Conservation (phyloP, 2,797 vertebrate species). For the Numenius phaeopus region DNA sequence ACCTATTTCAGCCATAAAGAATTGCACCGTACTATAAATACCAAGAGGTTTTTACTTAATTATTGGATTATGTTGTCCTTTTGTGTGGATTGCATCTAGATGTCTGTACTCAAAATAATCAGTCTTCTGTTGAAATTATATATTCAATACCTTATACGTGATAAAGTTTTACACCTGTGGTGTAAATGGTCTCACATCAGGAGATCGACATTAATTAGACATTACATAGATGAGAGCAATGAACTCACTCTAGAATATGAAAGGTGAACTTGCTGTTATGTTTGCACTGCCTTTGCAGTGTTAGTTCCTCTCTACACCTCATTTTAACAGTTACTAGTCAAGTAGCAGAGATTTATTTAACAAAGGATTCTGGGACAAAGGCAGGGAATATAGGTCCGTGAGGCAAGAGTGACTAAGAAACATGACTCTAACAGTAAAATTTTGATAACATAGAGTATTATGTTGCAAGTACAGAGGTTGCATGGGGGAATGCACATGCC, state of each 20-base stretch:
- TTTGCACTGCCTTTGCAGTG: not conserved
- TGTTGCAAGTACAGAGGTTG: not conserved
- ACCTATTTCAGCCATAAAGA: not conserved
- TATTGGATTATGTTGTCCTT: not conserved
- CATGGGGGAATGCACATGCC: not conserved
- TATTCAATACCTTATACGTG: not conserved
- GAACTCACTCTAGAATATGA: not conserved
- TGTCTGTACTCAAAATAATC: not conserved
- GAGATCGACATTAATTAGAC: not conserved
- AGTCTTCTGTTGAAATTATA: not conserved
- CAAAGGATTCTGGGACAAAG: not conserved
- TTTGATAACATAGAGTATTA: not conserved
- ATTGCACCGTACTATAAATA: not conserved
- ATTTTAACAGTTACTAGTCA: not conserved
- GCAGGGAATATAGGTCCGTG: not conserved
- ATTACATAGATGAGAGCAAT: not conserved
- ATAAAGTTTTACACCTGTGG: not conserved
- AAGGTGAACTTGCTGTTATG: not conserved
- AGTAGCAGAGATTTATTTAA: not conserved
- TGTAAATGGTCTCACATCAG: not conserved
- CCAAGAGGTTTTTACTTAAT: not conserved
- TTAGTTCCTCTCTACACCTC: not conserved
- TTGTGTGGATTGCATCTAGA: not conserved
- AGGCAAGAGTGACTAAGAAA: not conserved
- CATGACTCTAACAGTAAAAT: not conserved